Conservation (phyloP, 1,140 invertebrate species). For the Hormaphis cornu region DNA sequence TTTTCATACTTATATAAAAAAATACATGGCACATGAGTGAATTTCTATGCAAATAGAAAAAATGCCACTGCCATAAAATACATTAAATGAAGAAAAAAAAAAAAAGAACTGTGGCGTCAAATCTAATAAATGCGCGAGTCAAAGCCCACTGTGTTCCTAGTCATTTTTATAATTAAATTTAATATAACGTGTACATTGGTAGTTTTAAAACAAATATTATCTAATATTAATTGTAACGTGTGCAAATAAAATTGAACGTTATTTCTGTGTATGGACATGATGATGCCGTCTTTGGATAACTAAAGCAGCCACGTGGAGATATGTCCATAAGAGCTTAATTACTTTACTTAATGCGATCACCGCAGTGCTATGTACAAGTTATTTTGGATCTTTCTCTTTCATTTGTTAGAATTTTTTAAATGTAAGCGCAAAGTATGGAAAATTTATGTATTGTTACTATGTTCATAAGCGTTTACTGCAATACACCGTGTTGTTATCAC, state of each 20-base stretch:
- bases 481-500: constrained; percentile 17
- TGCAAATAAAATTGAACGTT: constrained; percentile 17
- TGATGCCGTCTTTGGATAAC: neutral
- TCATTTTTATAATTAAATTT: constrained; percentile 33
- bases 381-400: constrained; percentile 13
- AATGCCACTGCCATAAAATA: constrained; percentile 15
- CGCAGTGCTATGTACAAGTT: constrained; percentile 23
- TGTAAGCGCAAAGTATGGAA: constrained; percentile 28
- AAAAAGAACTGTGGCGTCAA: constrained; percentile 1
- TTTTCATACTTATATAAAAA: neutral
- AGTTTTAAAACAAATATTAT: constrained; percentile 20
- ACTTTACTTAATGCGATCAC: constrained; percentile 20
- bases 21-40: neutral
- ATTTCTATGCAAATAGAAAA: constrained; percentile 14
- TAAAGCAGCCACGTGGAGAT: constrained; percentile 3
- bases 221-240: constrained; percentile 27
- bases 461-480: constrained; percentile 27
- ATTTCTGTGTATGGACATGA: constrained; percentile 15
- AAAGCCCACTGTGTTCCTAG: constrained; percentile 31
- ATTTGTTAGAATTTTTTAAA: constrained; percentile 29
- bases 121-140: constrained; percentile 1
- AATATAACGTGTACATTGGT: constrained; percentile 29
- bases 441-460: constrained; percentile 26
- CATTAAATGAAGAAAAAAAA: constrained; percentile 6
- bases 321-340: constrained; percentile 30